Evolutionary conservation across 2,888 invertebrate genomes (phyloP), one percentile per base, ranked within the genome.

Genomic region (Eupelmus urozonus): DNA sequence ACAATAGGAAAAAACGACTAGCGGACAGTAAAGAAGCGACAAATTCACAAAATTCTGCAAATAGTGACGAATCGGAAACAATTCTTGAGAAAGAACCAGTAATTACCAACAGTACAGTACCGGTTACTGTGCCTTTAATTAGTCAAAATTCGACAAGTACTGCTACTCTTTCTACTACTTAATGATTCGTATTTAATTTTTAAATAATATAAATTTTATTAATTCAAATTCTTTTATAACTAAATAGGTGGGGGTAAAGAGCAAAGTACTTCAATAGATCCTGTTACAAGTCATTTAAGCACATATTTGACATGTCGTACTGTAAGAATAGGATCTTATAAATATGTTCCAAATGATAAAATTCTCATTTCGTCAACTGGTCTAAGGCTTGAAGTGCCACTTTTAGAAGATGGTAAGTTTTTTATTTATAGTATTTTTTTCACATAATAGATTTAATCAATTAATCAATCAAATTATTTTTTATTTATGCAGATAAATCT

Each of bases 271-370:
- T 25, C 27, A 13, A 0, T 55, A 20, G 72, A 76, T 42, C 2
- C 45, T 57, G 4, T 59, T 34, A 57, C 53, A 18, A 55, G 18
- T 55, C 16, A 63, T 49, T 51, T 76, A 45, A 70, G 29, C 16
- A 92, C 93, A n/a, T 90, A 92, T 62, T 86, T 96, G 13, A 90
- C 91, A 20, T 96, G 96, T 88, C 92, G 95, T 82, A 94, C 95
- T 23, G 93, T 97, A 74, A 92, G 97, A 81, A 94, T 97, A 87
- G 97, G 97, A 51, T 95, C 96, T 18, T 95, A 96, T 88, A 94
- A 95, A 90, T 95, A 94, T 86, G 92, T 93, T 82, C 94, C 96
- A 29, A 92, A 92, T 79, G 94, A 95, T 87, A 93, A 93, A 89
- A 94, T 96, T 89, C 87, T 92, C 79, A 85, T 92, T 62, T 90